Conservation (phyloP, 1,140 invertebrate species). For the Micrasema longulum region DNA sequence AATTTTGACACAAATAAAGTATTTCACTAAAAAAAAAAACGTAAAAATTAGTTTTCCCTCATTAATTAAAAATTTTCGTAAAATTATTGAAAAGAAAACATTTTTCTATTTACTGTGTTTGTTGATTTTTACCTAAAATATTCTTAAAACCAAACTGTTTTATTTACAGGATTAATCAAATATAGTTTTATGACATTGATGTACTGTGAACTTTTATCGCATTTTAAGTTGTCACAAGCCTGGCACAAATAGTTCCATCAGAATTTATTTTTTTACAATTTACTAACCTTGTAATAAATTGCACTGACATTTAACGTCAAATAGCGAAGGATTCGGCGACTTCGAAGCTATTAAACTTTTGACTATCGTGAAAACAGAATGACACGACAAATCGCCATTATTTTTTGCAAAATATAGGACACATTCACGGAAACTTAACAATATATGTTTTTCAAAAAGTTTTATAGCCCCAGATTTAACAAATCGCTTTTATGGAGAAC, state of each 20-base stretch:
- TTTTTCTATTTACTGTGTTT: too few species aligned
- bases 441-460: background rate
- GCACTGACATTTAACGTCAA: background rate
- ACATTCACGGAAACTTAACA: background rate
- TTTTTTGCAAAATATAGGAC: background rate
- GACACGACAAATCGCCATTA: background rate
- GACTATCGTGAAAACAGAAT: background rate
- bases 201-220: too few species aligned
- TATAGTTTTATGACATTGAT: too few species aligned
- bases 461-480: background rate
- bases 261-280: background rate
- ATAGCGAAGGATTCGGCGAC: background rate
- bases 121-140: too few species aligned
- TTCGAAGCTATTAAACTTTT: conserved; percentile 9
- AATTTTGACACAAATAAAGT: too few species aligned
- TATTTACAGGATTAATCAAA: too few species aligned
- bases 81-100: too few species aligned
- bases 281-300: conserved; percentile 6
- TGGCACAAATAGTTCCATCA: conserved; percentile 4
- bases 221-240: too few species aligned
- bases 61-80: too few species aligned
- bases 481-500: background rate
- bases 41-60: too few species aligned
- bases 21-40: too few species aligned
- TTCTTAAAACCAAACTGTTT: too few species aligned